Base-by-base conservation (phyloP, 35 echinoderm and acorn worm species). In the Lytechinus pictus region DNA sequence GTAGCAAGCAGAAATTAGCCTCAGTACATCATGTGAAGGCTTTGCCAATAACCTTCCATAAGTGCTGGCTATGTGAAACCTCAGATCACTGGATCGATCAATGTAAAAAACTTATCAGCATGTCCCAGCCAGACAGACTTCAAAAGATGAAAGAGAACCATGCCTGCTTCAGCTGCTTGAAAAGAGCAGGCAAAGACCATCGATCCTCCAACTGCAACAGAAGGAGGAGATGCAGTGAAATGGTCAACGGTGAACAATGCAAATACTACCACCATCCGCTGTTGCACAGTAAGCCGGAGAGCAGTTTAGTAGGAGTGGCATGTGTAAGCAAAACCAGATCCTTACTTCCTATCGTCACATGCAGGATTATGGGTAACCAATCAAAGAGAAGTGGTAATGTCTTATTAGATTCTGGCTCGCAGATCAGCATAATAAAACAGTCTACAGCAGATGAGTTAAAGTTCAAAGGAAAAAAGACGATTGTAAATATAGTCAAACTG, bases 81-180 rank as follows among this genome's bases (percentile, higher is more conserved):
- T 86, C 55, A 9, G 29, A 88, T 52, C 91, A 96, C 52, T 96
- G 95, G 96, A 54, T 88, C 2, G 96, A 97, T 54, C 96, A 97
- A 27, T 97, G 94, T 53, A 86, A 79, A 19, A 95, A 10, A 44
- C 54, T 97, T 2, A 24, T 92, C 9, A 9, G 9, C 8, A 71
- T 94, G 86, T 54, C 93, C 9, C 6, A 28, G n/a, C 9, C 53
- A 1, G 51, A 92, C 27, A 14, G 97, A 24, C 24, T 94, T 27
- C 9, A 97, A 33, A 19, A 21, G 5, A 52, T 91, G 52, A 97
- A 96, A 93, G 92, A 97, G 4, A 96, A 96, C 53, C 92, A 96
- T 55, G 97, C 56, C 4, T 97, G 95, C 54, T 97, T 94, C 55
- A 88, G 87, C 52, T 96, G 97, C 54, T 21, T 97, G 52, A 97